These are phyloP conservation scores for Diadema setosum DNA, from an alignment of 35 echinoderm and acorn worm genomes.

Conservation along the genomic window DNA sequence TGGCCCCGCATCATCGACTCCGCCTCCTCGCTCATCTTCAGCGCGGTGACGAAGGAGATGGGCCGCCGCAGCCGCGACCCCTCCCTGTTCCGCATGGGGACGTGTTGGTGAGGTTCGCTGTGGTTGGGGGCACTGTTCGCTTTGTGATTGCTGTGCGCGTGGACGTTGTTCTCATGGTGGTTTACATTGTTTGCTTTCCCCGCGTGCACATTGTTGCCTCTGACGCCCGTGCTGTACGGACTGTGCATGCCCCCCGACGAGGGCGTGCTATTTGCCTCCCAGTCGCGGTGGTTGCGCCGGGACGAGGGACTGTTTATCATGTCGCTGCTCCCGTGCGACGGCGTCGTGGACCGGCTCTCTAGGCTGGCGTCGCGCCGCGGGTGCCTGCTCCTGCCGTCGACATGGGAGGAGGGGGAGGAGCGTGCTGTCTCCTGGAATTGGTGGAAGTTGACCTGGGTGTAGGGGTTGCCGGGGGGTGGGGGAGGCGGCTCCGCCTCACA, in stretches of 20 bases:
- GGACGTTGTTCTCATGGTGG: slow-evolving; percentile 6
- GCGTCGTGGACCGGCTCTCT: slow-evolving; percentile 33
- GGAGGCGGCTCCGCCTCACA: slow-evolving; percentile 89
- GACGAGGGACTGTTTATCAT: slow-evolving; percentile 59
- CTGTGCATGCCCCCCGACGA: slow-evolving; percentile 5
- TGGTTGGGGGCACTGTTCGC: slow-evolving; percentile 22
- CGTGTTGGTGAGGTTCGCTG: slow-evolving; percentile 12
- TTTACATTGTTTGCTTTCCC: not conserved
- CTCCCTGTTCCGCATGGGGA: slow-evolving; percentile 39
- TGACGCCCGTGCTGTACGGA: not conserved
- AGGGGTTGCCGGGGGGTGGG: slow-evolving; percentile 23
- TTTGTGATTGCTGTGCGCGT: slow-evolving; percentile 4
- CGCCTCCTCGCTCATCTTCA: slow-evolving; percentile 84
- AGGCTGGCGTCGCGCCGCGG: slow-evolving; percentile 42
- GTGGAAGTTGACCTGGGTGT: slow-evolving; percentile 57
- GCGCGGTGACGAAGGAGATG: slow-evolving; percentile 92
- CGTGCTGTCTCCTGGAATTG: slow-evolving; percentile 23
- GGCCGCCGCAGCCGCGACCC: slow-evolving; percentile 66
- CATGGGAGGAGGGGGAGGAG: not conserved
- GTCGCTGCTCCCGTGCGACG: slow-evolving; percentile 67
- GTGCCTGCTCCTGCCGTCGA: slow-evolving; percentile 25
- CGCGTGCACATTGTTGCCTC: slow-evolving; percentile 27
- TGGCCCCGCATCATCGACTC: slow-evolving; percentile 24
- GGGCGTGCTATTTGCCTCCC: slow-evolving; percentile 60
- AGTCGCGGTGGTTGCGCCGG: slow-evolving; percentile 18